These are phyloP conservation scores for Arvicanthis niloticus DNA, from an alignment of 2,113 vertebrate species.

Conservation along the genomic window DNA sequence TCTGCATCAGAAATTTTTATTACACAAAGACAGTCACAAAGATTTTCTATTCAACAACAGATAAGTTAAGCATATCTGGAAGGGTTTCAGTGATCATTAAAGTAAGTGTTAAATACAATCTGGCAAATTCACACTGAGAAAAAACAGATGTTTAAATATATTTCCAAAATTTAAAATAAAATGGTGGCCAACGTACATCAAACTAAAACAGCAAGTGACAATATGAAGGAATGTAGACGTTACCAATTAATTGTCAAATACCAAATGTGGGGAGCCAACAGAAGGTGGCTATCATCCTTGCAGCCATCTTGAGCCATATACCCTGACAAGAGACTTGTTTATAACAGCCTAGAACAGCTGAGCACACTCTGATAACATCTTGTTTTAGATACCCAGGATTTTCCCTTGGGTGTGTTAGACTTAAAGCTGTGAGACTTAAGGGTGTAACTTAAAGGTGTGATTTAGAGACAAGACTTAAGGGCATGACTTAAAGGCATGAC, in stretches of 20 bases:
- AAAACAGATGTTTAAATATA: background rate
- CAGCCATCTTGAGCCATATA: too few species aligned
- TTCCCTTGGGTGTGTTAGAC: too few species aligned
- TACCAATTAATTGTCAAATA: background rate
- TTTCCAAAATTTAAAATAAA: background rate
- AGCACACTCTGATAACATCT: too few species aligned
- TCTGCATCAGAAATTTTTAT: background rate
- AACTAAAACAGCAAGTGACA: background rate
- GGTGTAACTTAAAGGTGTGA: too few species aligned
- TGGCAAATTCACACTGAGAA: slow-evolving; percentile 2
- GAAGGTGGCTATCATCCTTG: too few species aligned
- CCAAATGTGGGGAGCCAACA: too few species aligned
- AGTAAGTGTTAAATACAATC: slow-evolving; percentile 44
- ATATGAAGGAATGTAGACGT: background rate
- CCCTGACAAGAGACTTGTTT: too few species aligned
- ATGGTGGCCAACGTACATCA: background rate
- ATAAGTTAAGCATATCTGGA: background rate
- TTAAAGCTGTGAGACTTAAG: too few species aligned
- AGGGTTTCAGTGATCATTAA: slow-evolving; percentile 34
- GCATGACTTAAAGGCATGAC: too few species aligned
- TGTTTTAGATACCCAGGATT: too few species aligned
- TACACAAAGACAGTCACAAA: background rate
- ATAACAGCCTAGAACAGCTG: too few species aligned
- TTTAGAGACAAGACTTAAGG: too few species aligned
- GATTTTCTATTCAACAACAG: background rate